These are phyloP conservation scores for Physeter macrocephalus DNA, from an alignment of 2,113 vertebrate genomes.

Conservation along the genomic window DNA sequence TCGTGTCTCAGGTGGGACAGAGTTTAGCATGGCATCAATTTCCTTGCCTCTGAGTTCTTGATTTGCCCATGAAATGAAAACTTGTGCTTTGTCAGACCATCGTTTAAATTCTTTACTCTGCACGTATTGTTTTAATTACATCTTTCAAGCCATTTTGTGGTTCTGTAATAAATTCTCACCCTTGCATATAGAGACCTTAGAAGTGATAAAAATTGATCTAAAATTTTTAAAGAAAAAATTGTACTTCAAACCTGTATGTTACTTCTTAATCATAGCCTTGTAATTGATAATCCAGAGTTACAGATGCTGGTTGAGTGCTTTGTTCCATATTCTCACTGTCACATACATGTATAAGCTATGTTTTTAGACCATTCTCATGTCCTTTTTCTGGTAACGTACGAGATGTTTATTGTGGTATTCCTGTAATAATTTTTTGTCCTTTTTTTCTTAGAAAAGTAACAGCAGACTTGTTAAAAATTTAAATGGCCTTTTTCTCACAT, in stretches of 20 bases:
- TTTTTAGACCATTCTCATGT: background rate
- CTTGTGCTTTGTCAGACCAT: slow-evolving; percentile 3
- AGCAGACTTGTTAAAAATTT: background rate
- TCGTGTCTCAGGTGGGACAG: background rate
- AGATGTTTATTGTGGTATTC: background rate
- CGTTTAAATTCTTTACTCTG: slow-evolving; percentile 48
- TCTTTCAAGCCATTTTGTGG: slow-evolving; percentile 43
- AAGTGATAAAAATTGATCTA: slow-evolving; percentile 54
- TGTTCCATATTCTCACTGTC: background rate
- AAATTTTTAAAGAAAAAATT: slow-evolving; percentile 40
- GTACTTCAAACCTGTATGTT: background rate
- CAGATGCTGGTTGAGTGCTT: background rate
- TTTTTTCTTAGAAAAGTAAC: background rate
- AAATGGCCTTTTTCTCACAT: background rate
- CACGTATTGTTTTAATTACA: slow-evolving; percentile 56
- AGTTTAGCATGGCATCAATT: slow-evolving; percentile 60
- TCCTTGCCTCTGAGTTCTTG: slow-evolving; percentile 38
- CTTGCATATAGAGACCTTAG: slow-evolving; percentile 27
- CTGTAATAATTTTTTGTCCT: background rate
- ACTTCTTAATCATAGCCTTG: background rate
- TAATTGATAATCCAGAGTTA: background rate
- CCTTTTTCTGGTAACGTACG: background rate
- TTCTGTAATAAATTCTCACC: slow-evolving; percentile 49
- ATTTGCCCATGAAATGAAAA: slow-evolving; percentile 69
- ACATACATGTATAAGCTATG: background rate